Base-by-base conservation (phyloP, 1,140 invertebrate species). In the Mesaphorura yosii region DNA sequence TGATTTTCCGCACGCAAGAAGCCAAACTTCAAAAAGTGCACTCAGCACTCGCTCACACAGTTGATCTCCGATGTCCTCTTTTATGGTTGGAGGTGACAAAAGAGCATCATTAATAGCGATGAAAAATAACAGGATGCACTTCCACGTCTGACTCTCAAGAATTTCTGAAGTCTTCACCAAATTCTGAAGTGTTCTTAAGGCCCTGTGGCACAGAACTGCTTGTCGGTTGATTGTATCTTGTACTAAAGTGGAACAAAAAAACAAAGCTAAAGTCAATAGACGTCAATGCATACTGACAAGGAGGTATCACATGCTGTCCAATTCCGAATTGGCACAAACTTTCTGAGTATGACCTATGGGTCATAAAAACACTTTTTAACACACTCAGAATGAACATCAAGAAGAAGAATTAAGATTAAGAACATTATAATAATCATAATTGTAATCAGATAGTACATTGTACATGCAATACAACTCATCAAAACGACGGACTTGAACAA, bases 11-110 rank as follows among this genome's bases (percentile, higher is more conserved):
- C 92, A 97, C 1, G 91, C 88, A 20, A 93, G 70, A 22, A 97
- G 72, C 92, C 92, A 97, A 1, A 96, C 83, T 72, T 96, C 89
- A 69, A 96, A 88, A 17, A 98, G 75, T 25, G 94, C 91, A 53
- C 85, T 88, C 6, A 98, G 72, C 29, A 96, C 88, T 42, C 93
- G 71, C 68, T 96, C 89, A 69, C 90, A 94, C 20, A 98, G 72
- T 65, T 96, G 89, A 67, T 94, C 90, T 0, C 90, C 90, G 42
- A 90, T 88, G 69, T 93, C 88, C 70, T 93, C 89, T 74, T 88
- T 88, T 19, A 90, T 80, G 19, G 86, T 85, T 15, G 92, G 92
- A 29, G 91, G 89, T 15, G 90, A 82, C 26, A 98, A 72, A 17
- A 97, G 72, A 14, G 88, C 86, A 66, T 94, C 85, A 66, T 93